phyloP scores from a whole-genome alignment of 2,797 vertebrate genomes.

The Fundulus diaphanus region DNA sequence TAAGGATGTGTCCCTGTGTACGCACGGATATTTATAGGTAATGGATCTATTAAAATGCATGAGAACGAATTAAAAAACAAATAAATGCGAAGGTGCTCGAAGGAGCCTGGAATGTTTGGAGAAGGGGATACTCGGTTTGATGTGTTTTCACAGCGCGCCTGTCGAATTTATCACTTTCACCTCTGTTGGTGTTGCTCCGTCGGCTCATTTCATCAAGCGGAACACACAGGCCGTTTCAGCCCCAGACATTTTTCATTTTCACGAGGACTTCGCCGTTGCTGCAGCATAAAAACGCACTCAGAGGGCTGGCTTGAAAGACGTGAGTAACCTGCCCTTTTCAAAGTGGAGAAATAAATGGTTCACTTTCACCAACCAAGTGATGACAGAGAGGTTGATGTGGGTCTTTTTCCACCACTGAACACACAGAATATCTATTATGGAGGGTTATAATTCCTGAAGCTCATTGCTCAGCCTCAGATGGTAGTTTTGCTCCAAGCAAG shows the following conservation, averaged over 20 bases:
- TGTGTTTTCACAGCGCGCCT: constrained; percentile 74
- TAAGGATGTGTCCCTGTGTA: constrained; percentile 69
- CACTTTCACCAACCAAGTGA: constrained; percentile 40
- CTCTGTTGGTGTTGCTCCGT: constrained; percentile 68
- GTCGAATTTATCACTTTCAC: constrained; percentile 80
- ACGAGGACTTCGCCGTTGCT: constrained; percentile 37
- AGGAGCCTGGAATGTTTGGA: constrained; percentile 75
- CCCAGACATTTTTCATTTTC: constrained; percentile 58
- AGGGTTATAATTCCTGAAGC: constrained; percentile 39
- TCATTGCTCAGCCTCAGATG: constrained; percentile 49
- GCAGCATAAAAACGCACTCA: constrained; percentile 41
- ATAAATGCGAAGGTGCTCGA: constrained; percentile 72
- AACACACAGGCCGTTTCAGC: constrained; percentile 63
- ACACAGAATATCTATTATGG: constrained; percentile 23
- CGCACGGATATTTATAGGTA: constrained; percentile 80
- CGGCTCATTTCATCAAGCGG: constrained; percentile 67
- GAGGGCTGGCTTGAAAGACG: constrained; percentile 43
- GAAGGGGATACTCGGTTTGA: constrained; percentile 70
- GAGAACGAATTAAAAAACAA: constrained; percentile 80
- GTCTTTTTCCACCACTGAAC: constrained; percentile 46
- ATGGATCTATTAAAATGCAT: constrained; percentile 83
- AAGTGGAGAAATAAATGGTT: constrained; percentile 48
- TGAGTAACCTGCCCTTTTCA: constrained; percentile 41
- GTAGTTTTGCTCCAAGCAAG: constrained; percentile 47
- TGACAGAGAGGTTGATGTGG: constrained; percentile 46